Conservation (phyloP, 2,113 vertebrate genomes). For the Psittacula cyanocephala region DNA sequence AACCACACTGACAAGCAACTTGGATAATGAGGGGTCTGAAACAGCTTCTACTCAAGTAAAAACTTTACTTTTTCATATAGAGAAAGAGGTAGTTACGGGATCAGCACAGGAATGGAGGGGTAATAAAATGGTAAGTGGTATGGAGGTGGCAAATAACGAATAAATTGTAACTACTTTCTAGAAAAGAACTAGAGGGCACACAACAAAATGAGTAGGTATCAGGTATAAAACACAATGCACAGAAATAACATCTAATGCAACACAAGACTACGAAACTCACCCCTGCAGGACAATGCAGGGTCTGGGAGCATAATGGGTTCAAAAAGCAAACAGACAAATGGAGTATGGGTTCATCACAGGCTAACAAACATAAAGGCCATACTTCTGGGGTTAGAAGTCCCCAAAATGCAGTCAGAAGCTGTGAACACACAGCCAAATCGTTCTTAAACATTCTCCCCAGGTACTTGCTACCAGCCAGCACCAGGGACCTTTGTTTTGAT, state of each 20-base stretch:
- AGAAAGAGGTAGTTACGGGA: not conserved
- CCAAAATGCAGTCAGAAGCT: not conserved
- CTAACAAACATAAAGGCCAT: not conserved
- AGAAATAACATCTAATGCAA: not conserved
- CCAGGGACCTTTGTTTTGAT: not conserved
- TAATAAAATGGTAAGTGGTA: not conserved
- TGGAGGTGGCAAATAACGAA: not conserved
- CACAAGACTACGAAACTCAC: not conserved
- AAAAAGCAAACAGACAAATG: not conserved
- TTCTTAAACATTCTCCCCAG: not conserved
- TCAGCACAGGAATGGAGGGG: not conserved
- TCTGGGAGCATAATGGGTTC: not conserved
- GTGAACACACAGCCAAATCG: not conserved
- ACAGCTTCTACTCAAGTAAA: not conserved
- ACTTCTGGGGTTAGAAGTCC: not conserved
- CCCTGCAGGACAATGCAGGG: not conserved
- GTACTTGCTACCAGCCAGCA: not conserved
- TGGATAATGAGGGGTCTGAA: not conserved
- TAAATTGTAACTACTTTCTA: not conserved
- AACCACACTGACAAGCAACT: not conserved
- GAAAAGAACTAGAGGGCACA: not conserved
- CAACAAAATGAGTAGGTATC: not conserved
- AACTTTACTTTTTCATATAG: not conserved
- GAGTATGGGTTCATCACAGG: not conserved
- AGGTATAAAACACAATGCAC: not conserved